Evolutionary conservation across 2,888 invertebrate species (phyloP), one percentile per base, ranked within the genome.

Genomic region (Encarsia formosa): DNA sequence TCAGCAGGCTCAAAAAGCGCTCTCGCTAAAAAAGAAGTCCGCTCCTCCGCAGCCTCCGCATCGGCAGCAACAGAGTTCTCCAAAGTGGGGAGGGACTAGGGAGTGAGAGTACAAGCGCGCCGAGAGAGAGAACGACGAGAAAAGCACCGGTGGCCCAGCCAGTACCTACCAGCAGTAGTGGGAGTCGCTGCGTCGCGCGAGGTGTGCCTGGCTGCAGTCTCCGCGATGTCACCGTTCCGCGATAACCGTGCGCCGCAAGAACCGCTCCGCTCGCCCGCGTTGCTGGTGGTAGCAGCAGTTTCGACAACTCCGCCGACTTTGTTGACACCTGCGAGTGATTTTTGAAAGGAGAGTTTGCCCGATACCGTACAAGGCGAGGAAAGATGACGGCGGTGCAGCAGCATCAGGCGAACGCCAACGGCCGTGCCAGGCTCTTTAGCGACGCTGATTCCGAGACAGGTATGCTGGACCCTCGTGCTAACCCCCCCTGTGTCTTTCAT

Each of bases 351-450:
- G 8, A 29, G 29, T 9, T 29, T 13, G 29, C 29, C n/a, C 6
- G 18, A 19, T 42, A 48, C 54, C 54, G 51, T 51, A 55, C 47
- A 55, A 55, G 54, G 54, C 54, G 54, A 55, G 48, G 44, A 15
- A 5, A n/a, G 5, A 15, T 11, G 26, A 26, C 26, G 6, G 26
- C 26, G 6, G 26, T 26, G 26, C 26, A 8, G 26, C 16, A 5
- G 35, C 18, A 18, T 8, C 35, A 46, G 23, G 47, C 45, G 43
- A 39, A 48, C 40, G 44, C 35, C 11, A 51, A 43, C 19, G 41
- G 46, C 40, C 44, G 51, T 34, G 51, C 55, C 22, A 43, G 49
- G 45, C 51, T 55, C 31, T 55, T 55, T 45, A 52, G 26, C 38
- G 55, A 55, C 47, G 6, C 11, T 11, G 26, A 6, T 13, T 44